Evolutionary conservation across 2,113 vertebrate genomes (phyloP).

Genomic region (Sebastes fasciatus): DNA sequence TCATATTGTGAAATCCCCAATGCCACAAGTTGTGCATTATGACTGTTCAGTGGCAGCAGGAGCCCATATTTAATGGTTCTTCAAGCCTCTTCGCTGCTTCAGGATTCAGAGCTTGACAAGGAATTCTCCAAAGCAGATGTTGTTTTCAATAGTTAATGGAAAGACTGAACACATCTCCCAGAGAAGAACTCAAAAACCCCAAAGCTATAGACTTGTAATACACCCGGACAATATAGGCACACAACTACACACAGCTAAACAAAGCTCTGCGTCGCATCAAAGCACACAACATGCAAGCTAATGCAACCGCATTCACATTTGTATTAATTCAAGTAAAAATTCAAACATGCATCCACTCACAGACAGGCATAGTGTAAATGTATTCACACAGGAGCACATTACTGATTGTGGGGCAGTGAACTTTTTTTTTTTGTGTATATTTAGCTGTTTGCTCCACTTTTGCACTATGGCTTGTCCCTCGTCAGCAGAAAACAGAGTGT

Average conservation of each 20-base stretch:
- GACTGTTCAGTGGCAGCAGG: constrained; percentile 11
- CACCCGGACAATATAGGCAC: constrained; percentile 9
- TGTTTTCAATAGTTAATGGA: constrained; percentile 66
- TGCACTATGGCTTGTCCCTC: constrained; percentile 26
- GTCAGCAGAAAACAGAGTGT: constrained; percentile 47
- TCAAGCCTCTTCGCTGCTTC: constrained; percentile 24
- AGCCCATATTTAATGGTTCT: constrained; percentile 14
- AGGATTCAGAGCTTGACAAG: constrained; percentile 42
- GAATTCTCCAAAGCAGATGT: constrained; percentile 66
- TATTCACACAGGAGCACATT: background rate
- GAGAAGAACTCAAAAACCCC: constrained; percentile 32
- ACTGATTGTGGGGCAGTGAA: constrained; percentile 29
- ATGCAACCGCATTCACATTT: background rate
- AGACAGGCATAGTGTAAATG: background rate
- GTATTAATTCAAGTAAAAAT: background rate
- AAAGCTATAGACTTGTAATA: constrained; percentile 25
- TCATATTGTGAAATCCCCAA: background rate
- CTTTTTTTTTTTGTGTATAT: constrained; percentile 41
- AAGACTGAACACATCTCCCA: constrained; percentile 36
- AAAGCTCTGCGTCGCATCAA: constrained; percentile 33
- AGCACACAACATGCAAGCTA: background rate
- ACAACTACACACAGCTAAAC: constrained; percentile 24
- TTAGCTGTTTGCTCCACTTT: constrained; percentile 58
- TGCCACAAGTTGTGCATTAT: constrained; percentile 4
- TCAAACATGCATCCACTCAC: constrained; percentile 10